Evolutionary conservation across 2,888 invertebrate genomes (phyloP).

Genomic region (Drosophila villosipedis): DNA sequence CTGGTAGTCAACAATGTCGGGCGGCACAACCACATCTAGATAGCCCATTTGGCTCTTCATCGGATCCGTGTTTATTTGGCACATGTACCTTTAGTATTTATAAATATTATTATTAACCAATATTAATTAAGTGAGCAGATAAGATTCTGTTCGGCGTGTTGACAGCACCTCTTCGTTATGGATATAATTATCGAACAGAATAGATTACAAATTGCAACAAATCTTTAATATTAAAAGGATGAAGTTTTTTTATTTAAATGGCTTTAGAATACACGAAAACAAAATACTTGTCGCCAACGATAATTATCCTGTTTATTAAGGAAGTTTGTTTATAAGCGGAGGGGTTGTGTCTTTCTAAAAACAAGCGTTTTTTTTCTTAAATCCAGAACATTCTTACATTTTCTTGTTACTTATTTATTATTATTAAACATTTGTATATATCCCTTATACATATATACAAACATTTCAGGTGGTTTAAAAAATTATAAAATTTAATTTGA

Average conservation of each 20-base stretch:
- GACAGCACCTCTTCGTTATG: too few relatives aligned
- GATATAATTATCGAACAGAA: background rate
- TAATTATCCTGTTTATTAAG: too few relatives aligned
- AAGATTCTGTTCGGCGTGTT: too few relatives aligned
- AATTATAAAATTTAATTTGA: background rate
- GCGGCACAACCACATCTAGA: constrained; percentile 94
- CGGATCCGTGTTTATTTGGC: constrained; percentile 96
- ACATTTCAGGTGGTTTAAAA: background rate
- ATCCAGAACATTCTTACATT: background rate
- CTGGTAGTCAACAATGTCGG: constrained; percentile 94
- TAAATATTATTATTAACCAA: background rate
- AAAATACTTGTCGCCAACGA: background rate
- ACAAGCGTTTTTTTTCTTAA: background rate
- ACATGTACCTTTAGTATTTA: constrained; percentile 89
- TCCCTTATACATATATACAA: background rate
- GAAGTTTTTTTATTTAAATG: background rate
- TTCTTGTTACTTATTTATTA: background rate
- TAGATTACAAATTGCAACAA: background rate
- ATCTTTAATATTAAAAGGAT: background rate
- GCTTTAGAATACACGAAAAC: background rate
- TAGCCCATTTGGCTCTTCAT: constrained; percentile 96
- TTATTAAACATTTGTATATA: background rate
- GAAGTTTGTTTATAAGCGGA: background rate
- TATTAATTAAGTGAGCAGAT: background rate
- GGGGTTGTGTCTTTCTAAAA: background rate